A percentile compares a stretch with the other conserved stretches of the same genome.
phyloP scores from a whole-genome alignment of 2,797 vertebrate species.

The Graptemys geographica region DNA sequence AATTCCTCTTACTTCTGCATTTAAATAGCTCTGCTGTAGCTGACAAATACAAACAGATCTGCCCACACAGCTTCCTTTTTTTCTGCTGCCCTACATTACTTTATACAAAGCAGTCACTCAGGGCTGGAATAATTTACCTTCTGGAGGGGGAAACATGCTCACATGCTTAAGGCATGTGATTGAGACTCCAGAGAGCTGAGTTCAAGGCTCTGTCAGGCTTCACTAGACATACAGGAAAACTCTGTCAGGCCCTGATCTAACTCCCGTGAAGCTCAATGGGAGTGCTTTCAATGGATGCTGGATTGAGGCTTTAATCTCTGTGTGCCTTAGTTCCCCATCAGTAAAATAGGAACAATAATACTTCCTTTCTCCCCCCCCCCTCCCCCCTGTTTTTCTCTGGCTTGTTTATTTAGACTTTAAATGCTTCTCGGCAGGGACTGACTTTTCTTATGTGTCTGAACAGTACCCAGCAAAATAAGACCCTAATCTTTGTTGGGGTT shows the following conservation, averaged over 20 bases:
- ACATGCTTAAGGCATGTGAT: not conserved
- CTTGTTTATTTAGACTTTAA: not conserved
- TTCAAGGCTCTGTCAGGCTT: not conserved
- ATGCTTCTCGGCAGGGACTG: not conserved
- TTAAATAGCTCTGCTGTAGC: not conserved
- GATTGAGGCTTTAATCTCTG: not conserved
- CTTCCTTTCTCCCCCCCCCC: not conserved
- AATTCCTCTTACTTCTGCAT: not conserved
- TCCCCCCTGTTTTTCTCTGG: not conserved
- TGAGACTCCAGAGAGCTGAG: not conserved
- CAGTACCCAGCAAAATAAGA: not conserved
- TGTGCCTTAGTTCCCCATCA: not conserved
- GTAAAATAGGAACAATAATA: not conserved
- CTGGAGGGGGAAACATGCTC: not conserved
- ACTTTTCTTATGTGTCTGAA: not conserved
- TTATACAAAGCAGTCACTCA: not conserved
- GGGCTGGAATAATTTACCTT: not conserved
- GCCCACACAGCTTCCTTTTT: not conserved
- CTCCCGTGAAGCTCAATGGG: not conserved
- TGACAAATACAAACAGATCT: accelerated
- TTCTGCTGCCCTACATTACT: not conserved
- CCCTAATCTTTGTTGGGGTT: not conserved
- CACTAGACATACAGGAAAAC: too few species aligned
- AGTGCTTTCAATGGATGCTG: not conserved
- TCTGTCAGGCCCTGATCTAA: not conserved